phyloP scores from a whole-genome alignment of 2,113 vertebrate species.

The Pangasianodon gigas region DNA sequence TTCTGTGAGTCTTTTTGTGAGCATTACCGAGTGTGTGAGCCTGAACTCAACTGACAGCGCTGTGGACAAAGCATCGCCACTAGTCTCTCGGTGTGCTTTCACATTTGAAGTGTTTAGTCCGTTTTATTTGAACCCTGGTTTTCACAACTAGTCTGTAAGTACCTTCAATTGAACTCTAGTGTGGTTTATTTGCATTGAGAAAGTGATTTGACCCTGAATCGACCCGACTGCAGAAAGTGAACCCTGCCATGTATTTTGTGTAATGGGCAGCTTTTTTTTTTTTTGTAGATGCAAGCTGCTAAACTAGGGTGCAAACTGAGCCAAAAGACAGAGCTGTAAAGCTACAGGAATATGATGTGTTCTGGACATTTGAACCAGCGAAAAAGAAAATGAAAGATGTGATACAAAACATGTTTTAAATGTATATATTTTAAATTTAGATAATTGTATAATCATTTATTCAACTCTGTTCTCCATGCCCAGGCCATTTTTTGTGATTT shows the following conservation, averaged over 20 bases:
- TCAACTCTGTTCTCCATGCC: not conserved
- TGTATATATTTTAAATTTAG: no score
- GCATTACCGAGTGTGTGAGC: not conserved
- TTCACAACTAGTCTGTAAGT: not conserved
- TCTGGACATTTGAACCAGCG: not conserved
- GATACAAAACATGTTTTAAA: not conserved
- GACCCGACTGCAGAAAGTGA: not conserved
- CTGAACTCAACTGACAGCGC: not conserved
- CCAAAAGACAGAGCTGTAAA: not conserved
- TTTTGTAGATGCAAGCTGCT: no score
- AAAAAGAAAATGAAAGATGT: not conserved
- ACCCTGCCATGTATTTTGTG: not conserved
- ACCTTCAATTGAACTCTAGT: not conserved
- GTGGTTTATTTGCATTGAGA: not conserved
- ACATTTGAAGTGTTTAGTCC: not conserved
- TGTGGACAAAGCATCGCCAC: not conserved
- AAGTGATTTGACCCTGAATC: not conserved
- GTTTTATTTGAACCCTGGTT: not conserved
- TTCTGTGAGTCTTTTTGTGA: not conserved
- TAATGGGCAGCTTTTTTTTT: not conserved
- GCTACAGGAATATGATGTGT: not conserved
- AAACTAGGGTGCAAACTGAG: not conserved
- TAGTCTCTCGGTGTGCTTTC: not conserved
- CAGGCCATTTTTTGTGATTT: not conserved
- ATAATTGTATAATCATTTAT: not conserved